These are phyloP conservation scores for Coptotermes formosanus DNA, from an alignment of 1,140 invertebrate species.

Conservation along the genomic window DNA sequence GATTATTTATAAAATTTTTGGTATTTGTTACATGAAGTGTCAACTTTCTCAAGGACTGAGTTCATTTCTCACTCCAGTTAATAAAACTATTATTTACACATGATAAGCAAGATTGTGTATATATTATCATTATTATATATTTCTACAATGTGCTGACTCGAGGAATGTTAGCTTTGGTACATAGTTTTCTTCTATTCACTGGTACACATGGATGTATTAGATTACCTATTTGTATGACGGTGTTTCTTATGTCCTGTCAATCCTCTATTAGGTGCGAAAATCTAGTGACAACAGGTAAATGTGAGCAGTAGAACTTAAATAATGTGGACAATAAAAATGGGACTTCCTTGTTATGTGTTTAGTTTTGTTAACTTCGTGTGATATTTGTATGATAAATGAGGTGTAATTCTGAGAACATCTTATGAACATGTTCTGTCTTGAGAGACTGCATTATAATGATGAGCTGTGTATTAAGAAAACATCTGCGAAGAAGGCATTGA, in stretches of 20 bases:
- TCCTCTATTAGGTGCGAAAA: neutral
- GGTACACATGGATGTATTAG: no score
- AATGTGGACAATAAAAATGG: neutral
- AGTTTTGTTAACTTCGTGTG: neutral
- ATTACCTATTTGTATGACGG: neutral
- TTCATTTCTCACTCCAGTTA: neutral
- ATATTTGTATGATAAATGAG: neutral
- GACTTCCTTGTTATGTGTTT: neutral
- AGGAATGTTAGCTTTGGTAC: slow-evolving; percentile 39
- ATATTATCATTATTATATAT: slow-evolving; percentile 12
- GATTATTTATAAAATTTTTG: slow-evolving; percentile 22
- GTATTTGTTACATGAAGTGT: slow-evolving; percentile 19
- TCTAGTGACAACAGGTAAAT: neutral
- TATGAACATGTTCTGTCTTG: neutral
- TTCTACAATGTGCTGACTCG: slow-evolving; percentile 16
- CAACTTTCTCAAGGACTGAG: neutral
- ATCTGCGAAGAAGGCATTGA: neutral
- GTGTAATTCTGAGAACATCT: neutral
- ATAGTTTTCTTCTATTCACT: slow-evolving; percentile 21
- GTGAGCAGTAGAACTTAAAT: neutral
- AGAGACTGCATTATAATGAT: neutral
- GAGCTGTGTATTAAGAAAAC: no score
- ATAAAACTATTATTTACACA: slow-evolving; percentile 1
- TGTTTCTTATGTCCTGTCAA: neutral
- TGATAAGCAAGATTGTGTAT: neutral